Base-by-base conservation (phyloP, 2,113 vertebrate genomes). In the Silurus meridionalis region DNA sequence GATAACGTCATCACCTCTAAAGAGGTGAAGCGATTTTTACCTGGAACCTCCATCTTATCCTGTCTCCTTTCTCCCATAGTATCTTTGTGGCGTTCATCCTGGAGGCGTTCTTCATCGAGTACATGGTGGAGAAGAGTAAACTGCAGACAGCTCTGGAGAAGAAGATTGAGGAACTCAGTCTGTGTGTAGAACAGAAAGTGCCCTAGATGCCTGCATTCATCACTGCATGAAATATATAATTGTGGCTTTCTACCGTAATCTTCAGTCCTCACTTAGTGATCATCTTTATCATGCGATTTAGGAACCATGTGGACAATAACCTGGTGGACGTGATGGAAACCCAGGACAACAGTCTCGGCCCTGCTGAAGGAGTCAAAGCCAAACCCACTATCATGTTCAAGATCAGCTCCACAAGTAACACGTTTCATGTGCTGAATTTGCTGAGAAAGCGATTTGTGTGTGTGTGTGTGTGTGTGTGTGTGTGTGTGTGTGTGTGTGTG, bases 91-190 rank as follows among this genome's bases (percentile, higher is more conserved):
- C 97, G 0, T 99, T 99, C 84, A 96, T 98, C 71, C 90, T 98
- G 83, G 98, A 99, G 91, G 97, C 97, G 0, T 99, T 99, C 93
- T 96, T 98, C 85, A 95, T 99, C 89, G 97, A 98, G 66, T 98
- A 98, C 84, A 97, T 96, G 0, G 77, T 98, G 63, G 97, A 96
- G 72, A 98, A 97, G 87, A 96, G 96, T n/a, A 94, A 97, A 88
- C 93, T 98, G 13, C 97, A 99, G 93, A 97, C 96, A 0, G 95
- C 97, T 7, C 94, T 99, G 3, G 98, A 99, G 92, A 97, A 87
- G 93, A 99, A 97, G 90, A 99, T 99, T 15, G 94, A 97, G 90
- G 97, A 99, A 83, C 95, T 99, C 25, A 94, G 96, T 83, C 93
- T 99, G 64, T 95, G 95, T 67, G 92, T 97, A 88, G 94, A 94